These are phyloP conservation scores for Melanocharis versteri DNA, from an alignment of 2,113 vertebrate genomes.

Conservation along the genomic window DNA sequence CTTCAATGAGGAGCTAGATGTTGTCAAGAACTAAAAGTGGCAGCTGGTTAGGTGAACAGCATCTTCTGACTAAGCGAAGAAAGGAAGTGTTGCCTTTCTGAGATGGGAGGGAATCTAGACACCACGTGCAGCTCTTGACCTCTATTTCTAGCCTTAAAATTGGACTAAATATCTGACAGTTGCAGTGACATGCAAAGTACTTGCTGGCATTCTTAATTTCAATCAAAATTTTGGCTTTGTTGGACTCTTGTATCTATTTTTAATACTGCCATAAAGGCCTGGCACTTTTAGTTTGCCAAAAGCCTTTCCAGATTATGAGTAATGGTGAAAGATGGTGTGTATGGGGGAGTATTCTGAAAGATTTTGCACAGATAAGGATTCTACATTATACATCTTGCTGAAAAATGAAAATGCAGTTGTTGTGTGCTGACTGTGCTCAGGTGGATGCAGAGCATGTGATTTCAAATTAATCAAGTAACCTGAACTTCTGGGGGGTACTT, in stretches of 20 bases:
- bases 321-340: not conserved
- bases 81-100: not conserved
- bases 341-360: not conserved
- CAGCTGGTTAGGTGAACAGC: not conserved
- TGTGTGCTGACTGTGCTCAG: not conserved
- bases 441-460: not conserved
- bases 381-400: not conserved
- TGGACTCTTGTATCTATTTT: not conserved
- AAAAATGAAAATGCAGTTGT: not conserved
- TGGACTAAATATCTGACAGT: not conserved
- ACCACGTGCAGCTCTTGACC: not conserved
- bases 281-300: not conserved
- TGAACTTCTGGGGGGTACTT: not conserved
- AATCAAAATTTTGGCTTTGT: not conserved
- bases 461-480: not conserved
- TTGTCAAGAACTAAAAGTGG: not conserved
- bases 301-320: not conserved
- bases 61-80: not conserved
- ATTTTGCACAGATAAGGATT: not conserved
- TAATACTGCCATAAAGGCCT: not conserved
- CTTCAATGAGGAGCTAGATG: not conserved
- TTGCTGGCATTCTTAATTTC: not conserved
- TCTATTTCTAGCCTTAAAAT: not conserved
- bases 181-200: not conserved
- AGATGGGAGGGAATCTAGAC: not conserved